Percentiles rank a stretch among this genome's conserved stretches.
phyloP scores from a whole-genome alignment of 2,113 vertebrate genomes.

The Morone chrysops region DNA sequence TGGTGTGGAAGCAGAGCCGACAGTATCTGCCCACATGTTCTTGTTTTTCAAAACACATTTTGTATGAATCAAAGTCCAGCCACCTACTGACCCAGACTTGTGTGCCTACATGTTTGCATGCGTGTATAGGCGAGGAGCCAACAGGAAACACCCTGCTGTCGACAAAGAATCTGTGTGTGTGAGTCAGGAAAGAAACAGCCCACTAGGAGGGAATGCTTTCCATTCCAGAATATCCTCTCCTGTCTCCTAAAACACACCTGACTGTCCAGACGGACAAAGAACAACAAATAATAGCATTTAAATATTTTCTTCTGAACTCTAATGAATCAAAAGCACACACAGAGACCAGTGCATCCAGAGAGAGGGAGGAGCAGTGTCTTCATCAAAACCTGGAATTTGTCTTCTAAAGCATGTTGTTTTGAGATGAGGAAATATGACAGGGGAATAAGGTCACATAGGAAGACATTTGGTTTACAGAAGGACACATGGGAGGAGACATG shows the following conservation, averaged over 20 bases:
- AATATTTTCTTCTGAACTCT: neutral
- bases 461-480: conserved; percentile 10
- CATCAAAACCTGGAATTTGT: conserved; percentile 3
- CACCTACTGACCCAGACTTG: conserved; percentile 35
- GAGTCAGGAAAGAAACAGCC: conserved; percentile 59
- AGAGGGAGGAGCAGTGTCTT: neutral
- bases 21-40: neutral
- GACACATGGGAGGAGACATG: conserved; percentile 12
- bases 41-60: conserved; percentile 7
- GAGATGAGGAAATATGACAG: conserved; percentile 8
- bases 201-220: conserved; percentile 60
- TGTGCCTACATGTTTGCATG: conserved; percentile 8
- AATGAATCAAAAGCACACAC: neutral
- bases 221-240: conserved; percentile 61
- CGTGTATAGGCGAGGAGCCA: conserved; percentile 35
- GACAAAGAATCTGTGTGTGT: conserved; percentile 5
- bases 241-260: conserved; percentile 32
- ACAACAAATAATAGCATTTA: neutral
- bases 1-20: neutral
- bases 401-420: conserved; percentile 1
- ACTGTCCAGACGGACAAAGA: neutral
- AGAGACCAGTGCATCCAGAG: neutral
- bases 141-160: conserved; percentile 66
- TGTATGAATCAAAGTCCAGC: conserved; percentile 40
- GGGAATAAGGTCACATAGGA: conserved; percentile 20